These are phyloP conservation scores for Stenoptilia bipunctidactyla DNA, from an alignment of 2,888 invertebrate genomes.

Conservation along the genomic window DNA sequence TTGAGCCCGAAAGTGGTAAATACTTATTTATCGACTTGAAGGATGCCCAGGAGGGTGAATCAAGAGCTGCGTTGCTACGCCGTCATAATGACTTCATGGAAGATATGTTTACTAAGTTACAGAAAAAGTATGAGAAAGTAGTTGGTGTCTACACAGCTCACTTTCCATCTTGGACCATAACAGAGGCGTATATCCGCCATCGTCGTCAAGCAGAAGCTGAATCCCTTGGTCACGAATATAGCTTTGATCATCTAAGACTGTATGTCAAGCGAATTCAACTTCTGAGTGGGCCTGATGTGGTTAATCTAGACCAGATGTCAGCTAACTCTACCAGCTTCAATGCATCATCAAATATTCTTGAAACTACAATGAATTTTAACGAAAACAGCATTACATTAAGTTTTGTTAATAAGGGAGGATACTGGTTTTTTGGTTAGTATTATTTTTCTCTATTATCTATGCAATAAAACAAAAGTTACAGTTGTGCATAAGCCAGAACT, in stretches of 20 bases:
- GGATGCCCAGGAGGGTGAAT: constrained; percentile 69
- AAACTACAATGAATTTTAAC: constrained; percentile 28
- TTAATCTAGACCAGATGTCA: constrained; percentile 4
- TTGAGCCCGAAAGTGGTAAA: constrained; percentile 49
- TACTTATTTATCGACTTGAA: constrained; percentile 70
- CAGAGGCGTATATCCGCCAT: constrained; percentile 28
- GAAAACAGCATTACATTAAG: constrained; percentile 29
- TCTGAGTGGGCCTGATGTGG: not conserved
- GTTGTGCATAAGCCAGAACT: too few relatives aligned
- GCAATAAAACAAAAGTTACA: too few relatives aligned
- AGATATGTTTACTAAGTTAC: constrained; percentile 57
- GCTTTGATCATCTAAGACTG: constrained; percentile 16
- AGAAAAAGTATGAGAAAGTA: constrained; percentile 50
- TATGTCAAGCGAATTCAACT: constrained; percentile 2
- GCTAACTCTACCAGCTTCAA: constrained; percentile 16
- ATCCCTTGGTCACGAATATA: not conserved
- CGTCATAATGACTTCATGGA: constrained; percentile 74
- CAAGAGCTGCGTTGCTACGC: constrained; percentile 63
- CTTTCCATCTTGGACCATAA: constrained; percentile 60
- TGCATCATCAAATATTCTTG: constrained; percentile 17
- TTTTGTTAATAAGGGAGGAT: constrained; percentile 34
- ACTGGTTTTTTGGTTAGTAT: constrained; percentile 54
- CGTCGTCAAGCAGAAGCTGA: constrained; percentile 31
- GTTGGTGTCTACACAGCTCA: constrained; percentile 71
- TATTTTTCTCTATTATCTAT: not conserved